Percentiles rank a stretch among this genome's conserved stretches.
Evolutionary conservation across 2,113 vertebrate species (phyloP).

Genomic region (Silurus meridionalis): DNA sequence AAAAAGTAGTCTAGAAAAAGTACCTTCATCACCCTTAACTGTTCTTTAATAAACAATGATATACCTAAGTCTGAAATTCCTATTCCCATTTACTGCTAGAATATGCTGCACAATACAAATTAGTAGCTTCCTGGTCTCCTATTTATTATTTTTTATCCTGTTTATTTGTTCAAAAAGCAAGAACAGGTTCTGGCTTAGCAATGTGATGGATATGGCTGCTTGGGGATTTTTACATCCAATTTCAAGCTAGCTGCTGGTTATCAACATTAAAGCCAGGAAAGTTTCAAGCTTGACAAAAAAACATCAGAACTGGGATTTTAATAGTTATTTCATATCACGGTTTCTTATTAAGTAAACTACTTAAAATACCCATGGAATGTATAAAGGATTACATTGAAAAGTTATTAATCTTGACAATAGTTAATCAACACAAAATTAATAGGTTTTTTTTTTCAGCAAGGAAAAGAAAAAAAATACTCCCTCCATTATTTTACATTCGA

Average conservation of each 20-base stretch:
- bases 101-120: neutral
- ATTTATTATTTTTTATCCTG: too few relatives aligned
- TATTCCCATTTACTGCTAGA: neutral
- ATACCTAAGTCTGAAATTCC: too few relatives aligned
- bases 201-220: neutral
- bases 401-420: neutral
- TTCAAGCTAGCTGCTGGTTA: neutral
- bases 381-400: neutral
- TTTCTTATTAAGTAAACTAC: neutral
- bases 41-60: neutral
- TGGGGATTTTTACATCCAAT: neutral
- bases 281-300: neutral
- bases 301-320: neutral
- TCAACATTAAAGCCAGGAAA: constrained; percentile 1
- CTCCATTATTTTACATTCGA: neutral
- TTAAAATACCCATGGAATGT: neutral
- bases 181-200: neutral
- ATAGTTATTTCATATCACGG: neutral
- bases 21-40: neutral
- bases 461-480: neutral
- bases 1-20: neutral
- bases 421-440: neutral
- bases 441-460: neutral
- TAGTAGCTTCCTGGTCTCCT: neutral
- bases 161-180: neutral